Base-by-base conservation (phyloP, 2,113 vertebrate species). In the Anthoscopus minutus region DNA sequence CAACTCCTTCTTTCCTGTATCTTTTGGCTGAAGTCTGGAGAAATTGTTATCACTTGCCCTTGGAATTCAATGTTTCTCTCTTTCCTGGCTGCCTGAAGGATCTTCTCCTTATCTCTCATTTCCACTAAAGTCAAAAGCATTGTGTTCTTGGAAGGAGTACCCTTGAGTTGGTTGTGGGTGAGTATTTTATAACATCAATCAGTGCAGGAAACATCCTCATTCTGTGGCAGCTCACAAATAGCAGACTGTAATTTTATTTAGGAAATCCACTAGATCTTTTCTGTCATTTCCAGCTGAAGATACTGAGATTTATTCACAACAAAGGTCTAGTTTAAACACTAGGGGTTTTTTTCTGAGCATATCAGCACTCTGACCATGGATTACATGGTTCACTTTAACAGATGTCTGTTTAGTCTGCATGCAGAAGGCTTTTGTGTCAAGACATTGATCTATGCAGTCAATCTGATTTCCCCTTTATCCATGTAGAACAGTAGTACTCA, bases 21-120 rank as follows among this genome's bases (percentile, higher is more conserved):
- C 84, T 96, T 95, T 96, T 96, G 92, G 96, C 92, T 95, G 93
- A 95, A 97, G 88, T 95, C 72, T 94, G 95, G 94, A 97, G 93
- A 97, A 97, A 97, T 95, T 88, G 62, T 97, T 97, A 97, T 96
- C 90, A 53, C 88, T 96, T 96, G 95, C 92, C 94, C 96, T 96
- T 97, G 95, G 95, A 96, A 97, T 96, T 89, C 93, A 96, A 76
- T 82, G 90, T 65, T 92, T 94, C 94, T 96, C 92, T 96, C 86
- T 93, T 96, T 92, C 88, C 94, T 92, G 90, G 92, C 88, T 94
- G 96, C 95, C 95, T 97, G 94, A 92, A 97, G 97, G 96, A 91
- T 96, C 94, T 96, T 96, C 92, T 94, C 78, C 92, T 97, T 96
- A 96, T 97, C 95, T 97, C 88, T 96, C 83, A 61, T 95, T 97